Evolutionary conservation across 2,888 invertebrate genomes (phyloP), one percentile per base, ranked within the genome.

Genomic region (Drosophila setosimentum): DNA sequence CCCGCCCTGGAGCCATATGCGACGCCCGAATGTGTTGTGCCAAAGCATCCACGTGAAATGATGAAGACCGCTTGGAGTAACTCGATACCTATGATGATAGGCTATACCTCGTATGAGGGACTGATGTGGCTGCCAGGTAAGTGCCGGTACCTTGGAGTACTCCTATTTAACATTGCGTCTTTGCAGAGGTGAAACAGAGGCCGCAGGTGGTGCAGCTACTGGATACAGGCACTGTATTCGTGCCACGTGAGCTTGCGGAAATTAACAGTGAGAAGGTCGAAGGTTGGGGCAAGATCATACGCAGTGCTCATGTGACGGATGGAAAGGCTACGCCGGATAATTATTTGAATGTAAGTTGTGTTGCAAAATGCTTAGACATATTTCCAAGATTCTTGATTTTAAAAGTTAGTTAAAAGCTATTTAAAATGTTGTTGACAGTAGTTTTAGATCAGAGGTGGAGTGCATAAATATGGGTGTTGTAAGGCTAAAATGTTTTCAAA

Each of bases 41-140:
- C 92, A 8, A 92, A 92, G 64, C 76, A 84, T 49, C 92, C 93
- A 2, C 78, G 83, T 2, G 89, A 92, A 55, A 87, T 93, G 92
- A 80, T 91, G 73, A 91, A 86, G 68, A 91, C 81, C 5, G 90
- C 92, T 2, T 93, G 93, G 93, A 82, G 93, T 32, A 92, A 92
- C 57, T 87, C 90, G 3, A 92, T 93, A 59, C 93, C 93, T 7
- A 75, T 93, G 63, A 73, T 93, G 73, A 86, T 93, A 45, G 93
- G 93, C 8, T 90, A 90, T 27, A 92, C 90, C 16, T 92, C 93
- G 0, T 90, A 86, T 54, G 93, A 93, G 72, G 93, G 93, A 0
- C 68, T 93, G 0, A 70, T 93, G 0, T 90, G 83, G 66, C 0
- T 83, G 63, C 72, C 91, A 77, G 80, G 93, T 93, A 68, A 29